A percentile compares a stretch with the other conserved stretches of the same genome.
These are phyloP conservation scores for Lepidocolaptes lacrymiger DNA, from an alignment of 2,797 vertebrate genomes.

Conservation along the genomic window DNA sequence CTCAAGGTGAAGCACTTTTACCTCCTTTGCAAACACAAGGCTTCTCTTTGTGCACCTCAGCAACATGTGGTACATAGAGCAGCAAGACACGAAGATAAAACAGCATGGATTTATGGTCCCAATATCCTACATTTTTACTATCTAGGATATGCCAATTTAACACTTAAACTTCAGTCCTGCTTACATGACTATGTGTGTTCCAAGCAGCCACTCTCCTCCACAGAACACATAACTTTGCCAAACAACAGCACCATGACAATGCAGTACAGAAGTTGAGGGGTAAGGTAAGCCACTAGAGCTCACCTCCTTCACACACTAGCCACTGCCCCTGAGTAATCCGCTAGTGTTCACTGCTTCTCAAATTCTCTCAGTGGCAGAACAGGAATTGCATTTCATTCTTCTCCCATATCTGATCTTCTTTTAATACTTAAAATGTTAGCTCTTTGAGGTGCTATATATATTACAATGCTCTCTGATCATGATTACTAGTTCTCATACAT, in stretches of 20 bases:
- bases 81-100: not conserved
- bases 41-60: conserved; percentile 11
- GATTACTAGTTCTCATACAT: not conserved
- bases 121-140: not conserved
- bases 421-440: not conserved
- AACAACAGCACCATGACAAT: not conserved
- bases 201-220: not conserved
- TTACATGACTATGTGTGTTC: not conserved
- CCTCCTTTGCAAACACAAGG: conserved; percentile 1
- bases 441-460: not conserved
- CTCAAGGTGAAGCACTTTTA: not conserved
- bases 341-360: not conserved
- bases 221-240: not conserved
- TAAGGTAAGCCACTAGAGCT: not conserved
- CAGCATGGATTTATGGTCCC: not conserved
- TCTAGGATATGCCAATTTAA: not conserved
- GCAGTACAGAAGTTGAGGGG: not conserved
- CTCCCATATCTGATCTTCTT: not conserved
- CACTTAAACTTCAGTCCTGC: not conserved
- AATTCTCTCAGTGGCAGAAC: not conserved
- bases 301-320: not conserved
- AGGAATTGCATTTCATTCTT: not conserved
- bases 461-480: not conserved
- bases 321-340: not conserved
- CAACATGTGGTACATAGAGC: not conserved